Base-by-base conservation (phyloP, 2,888 invertebrate species). In the Cataglyphis altisquamis region DNA sequence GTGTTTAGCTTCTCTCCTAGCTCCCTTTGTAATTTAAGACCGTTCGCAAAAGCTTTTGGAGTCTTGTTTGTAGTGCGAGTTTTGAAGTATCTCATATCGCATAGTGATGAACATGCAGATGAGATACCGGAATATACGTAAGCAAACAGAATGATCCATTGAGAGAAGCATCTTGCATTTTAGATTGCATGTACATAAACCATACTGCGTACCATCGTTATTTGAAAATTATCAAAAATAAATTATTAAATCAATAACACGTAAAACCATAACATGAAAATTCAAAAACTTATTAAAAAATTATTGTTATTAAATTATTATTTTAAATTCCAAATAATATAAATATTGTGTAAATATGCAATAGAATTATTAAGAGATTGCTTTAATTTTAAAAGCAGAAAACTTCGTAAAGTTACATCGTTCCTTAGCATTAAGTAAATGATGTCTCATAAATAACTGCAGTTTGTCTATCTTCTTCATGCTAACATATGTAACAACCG, bases 91-190 rank as follows among this genome's bases (percentile, higher is more conserved):
- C 29, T 29, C 29, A 52, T 60, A 63, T 39, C 29, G 72, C 32
- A 57, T 64, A 41, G 57, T 60, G 48, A 86, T 64, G 67, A 77
- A 66, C 57, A 68, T 73, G 67, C 45, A 84, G 87, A 87, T 87
- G 82, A 81, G 57, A 39, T n/a, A 29, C 25, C 18, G 25, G 32
- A 72, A 72, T 41, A 74, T 64, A 70, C 36, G 21, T 62, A 80
- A 41, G 25, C 45, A 45, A 77, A 78, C 18, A n/a, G 41, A 78
- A 41, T 68, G 70, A 36, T 80, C 60, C 70, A 36, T 60, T 21
- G 9, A 32, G 52, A 25, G 48, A 63, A 41, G 60, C 45, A 36
- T 5, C 5, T 55, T 55, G n/a, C 36, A 41, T 36, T 67, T 77
- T 66, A 29, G 12, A 18, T 52, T 5, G 2, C 25, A 39, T 45